Evolutionary conservation across 2,113 vertebrate species (phyloP), one percentile per base, ranked within the genome.

Genomic region (Thunnus maccoyii): DNA sequence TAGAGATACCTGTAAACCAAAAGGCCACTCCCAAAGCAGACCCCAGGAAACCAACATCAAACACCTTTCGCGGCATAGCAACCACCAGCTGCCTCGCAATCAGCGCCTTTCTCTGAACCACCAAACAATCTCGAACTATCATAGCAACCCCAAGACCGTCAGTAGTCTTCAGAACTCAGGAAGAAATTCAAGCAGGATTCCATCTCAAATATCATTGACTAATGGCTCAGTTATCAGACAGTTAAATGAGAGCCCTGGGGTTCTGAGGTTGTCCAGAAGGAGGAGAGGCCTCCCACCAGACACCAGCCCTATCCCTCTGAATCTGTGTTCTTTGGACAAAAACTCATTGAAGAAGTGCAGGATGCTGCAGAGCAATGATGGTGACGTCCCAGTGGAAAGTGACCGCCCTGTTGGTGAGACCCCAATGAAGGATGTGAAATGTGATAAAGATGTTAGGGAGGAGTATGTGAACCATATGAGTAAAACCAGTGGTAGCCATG

Each of bases 201-300:
- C 51, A 36, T 32, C 72, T 81, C 78, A 78, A 0, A 65, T 14
- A 18, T 17, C 78, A 46, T 15, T 75, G 41, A 71, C 58, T 51
- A 81, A 82, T 20, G 67, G 68, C 15, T 62, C 72, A 13, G 73
- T 73, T 1, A 57, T 20, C 0, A 44, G 63, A 71, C 66, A 54
- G 47, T 51, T 48, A 10, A 51, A 15, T n/a, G 80, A 82, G 30
- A 80, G 61, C 18, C 48, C 78, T 3, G 66, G 51, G 25, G 58
- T 66, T n/a, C 84, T 83, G 46, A 83, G 91, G 64, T 11, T 83
- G 6, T 92, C 91, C 68, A 86, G 89, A 56, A 86, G 91, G 63
- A 87, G 47, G 52, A 76, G 91, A 54, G 91, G 91, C 36, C 89
- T 92, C 30, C 91, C 91, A 8, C 89, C 91, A n/a, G 91, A 92